These are phyloP conservation scores for Drosophila subpulchrella DNA, from an alignment of 1,140 invertebrate genomes.

Conservation along the genomic window DNA sequence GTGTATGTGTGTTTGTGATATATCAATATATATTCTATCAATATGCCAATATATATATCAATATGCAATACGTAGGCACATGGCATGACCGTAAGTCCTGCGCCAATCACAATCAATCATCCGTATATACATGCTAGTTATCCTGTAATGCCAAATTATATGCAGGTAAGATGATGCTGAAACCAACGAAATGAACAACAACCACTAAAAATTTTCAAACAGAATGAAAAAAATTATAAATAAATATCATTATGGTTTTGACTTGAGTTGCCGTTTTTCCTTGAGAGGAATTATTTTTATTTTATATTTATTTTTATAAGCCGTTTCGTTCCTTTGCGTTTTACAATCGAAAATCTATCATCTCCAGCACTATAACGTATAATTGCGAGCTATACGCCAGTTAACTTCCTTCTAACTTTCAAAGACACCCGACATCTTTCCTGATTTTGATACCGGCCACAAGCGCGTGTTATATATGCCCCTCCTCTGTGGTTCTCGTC, in stretches of 20 bases:
- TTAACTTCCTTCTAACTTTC: slow-evolving; percentile 10
- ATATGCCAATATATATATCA: slow-evolving; percentile 53
- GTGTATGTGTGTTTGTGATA: slow-evolving; percentile 52
- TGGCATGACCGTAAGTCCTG: slow-evolving; percentile 85
- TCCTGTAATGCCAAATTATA: slow-evolving; percentile 85
- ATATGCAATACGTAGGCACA: slow-evolving; percentile 77
- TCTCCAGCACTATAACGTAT: slow-evolving; percentile 42
- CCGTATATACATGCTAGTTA: slow-evolving; percentile 85
- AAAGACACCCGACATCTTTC: slow-evolving; percentile 14
- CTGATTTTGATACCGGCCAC: slow-evolving; percentile 17
- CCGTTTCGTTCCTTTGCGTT: slow-evolving; percentile 13
- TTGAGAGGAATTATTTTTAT: slow-evolving; percentile 30
- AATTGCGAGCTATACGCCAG: slow-evolving; percentile 32
- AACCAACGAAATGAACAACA: slow-evolving; percentile 38
- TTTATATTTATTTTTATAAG: slow-evolving; percentile 13
- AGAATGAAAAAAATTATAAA: slow-evolving; percentile 35
- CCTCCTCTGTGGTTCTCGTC: slow-evolving; percentile 34
- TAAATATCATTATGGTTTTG: slow-evolving; percentile 48
- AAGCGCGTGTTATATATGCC: slow-evolving; percentile 4
- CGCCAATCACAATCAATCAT: slow-evolving; percentile 85
- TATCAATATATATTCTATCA: slow-evolving; percentile 58
- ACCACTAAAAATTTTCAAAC: slow-evolving; percentile 25
- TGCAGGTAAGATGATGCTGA: slow-evolving; percentile 82
- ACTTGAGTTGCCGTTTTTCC: slow-evolving; percentile 41
- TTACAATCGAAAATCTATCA: slow-evolving; percentile 40